Base-by-base conservation (phyloP, 2,888 invertebrate genomes). In the Bellardia pandia region DNA sequence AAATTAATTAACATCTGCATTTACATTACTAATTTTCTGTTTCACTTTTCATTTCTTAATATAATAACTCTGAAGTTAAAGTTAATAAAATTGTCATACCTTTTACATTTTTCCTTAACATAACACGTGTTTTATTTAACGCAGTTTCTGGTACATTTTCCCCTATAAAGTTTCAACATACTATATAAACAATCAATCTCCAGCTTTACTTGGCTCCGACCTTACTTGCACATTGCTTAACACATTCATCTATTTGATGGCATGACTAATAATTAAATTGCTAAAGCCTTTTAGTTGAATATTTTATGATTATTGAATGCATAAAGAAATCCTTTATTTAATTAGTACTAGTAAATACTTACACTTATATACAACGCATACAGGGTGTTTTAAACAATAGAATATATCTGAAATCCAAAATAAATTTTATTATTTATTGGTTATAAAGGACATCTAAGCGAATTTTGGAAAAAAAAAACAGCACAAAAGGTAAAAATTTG, bases 281-380 rank as follows among this genome's bases (percentile, higher is more conserved):
- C 56, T 23, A 53, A 75, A 69, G 68, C 45, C 33, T 82, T 82
- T 69, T 82, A 74, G 60, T 60, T 68, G 58, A 74, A 62, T 53
- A 72, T 86, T 68, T 74, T 68, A 68, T 74, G 60, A 74, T 81
- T 66, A 78, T 82, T 78, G 60, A 77, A 74, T 53, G 60, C 68
- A 85, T 64, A 85, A 75, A 85, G 78, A 80, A 75, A 80, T 80
- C 64, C 58, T 80, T 85, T 80, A 85, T 81, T 80, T 72, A 85
- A 80, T 85, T 81, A 85, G 56, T 64, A 64, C 75, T 58, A 23
- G 23, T 14, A 75, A 62, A 69, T 75, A 75, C 51, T 68, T 16
- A 40, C 14, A 53, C 16, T 5, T 14, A 74, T 7, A 45, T 23
- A 56, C 11, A 71, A 66, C 60, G 64, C 14, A 45, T 8, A 80